phyloP scores from a whole-genome alignment of 2,113 vertebrate genomes.

The Tyrannus savana region DNA sequence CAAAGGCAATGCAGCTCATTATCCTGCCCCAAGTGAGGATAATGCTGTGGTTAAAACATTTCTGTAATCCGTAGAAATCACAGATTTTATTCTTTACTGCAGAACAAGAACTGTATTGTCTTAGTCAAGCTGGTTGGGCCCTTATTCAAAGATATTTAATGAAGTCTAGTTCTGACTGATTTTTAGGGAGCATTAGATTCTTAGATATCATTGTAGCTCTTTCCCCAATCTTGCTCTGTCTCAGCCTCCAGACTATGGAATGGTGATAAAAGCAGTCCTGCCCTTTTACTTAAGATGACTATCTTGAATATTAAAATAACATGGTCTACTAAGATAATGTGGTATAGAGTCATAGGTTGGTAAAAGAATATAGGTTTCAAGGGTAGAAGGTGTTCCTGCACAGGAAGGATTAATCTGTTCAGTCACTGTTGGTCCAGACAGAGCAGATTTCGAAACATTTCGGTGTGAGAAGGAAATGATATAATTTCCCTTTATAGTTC shows the following conservation, averaged over 20 bases:
- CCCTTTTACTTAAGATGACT: background rate
- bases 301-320: background rate
- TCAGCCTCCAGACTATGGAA: background rate
- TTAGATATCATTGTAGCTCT: background rate
- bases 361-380: background rate
- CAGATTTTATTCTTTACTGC: background rate
- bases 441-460: background rate
- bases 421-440: background rate
- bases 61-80: background rate
- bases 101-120: conserved; percentile 11
- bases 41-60: background rate
- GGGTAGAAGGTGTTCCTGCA: background rate
- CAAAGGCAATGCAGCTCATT: background rate
- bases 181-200: background rate
- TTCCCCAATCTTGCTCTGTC: background rate
- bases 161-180: background rate
- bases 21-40: background rate
- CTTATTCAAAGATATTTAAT: background rate
- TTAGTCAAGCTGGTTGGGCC: background rate
- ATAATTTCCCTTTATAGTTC: background rate
- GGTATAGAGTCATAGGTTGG: background rate
- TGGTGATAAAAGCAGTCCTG: background rate
- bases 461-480: background rate
- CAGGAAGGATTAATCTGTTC: background rate
- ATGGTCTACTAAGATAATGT: background rate